Evolutionary conservation across 1,140 invertebrate genomes (phyloP).

Genomic region (Episyrphus balteatus): DNA sequence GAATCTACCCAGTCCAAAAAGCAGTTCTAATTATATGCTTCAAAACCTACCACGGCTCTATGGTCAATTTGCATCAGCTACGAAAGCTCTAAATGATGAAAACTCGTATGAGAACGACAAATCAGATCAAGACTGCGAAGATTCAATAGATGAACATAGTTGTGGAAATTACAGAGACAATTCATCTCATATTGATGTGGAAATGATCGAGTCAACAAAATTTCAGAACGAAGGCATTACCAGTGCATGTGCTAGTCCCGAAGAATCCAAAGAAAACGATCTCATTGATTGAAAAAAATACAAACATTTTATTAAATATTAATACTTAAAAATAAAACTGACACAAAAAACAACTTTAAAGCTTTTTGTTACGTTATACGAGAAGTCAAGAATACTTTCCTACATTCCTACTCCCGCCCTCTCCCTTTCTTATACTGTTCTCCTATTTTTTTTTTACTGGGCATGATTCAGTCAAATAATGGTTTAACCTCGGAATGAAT

Average conservation of each 20-base stretch:
- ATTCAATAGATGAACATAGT: conserved; percentile 22
- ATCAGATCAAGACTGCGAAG: conserved; percentile 24
- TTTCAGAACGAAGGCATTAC: conserved; percentile 30
- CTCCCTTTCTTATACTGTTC: no score
- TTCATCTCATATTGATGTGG: conserved; percentile 26
- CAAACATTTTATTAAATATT: neutral
- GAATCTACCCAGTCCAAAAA: conserved; percentile 30
- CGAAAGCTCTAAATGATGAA: conserved; percentile 13
- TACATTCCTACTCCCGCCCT: no score
- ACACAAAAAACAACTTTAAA: neutral
- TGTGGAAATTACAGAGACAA: conserved; percentile 15
- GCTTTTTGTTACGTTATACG: neutral
- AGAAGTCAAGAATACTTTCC: neutral
- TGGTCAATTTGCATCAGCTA: conserved; percentile 30
- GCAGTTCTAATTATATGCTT: conserved; percentile 43
- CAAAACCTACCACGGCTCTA: conserved; percentile 43
- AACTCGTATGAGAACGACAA: conserved; percentile 21
- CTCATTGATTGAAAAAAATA: neutral
- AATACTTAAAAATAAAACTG: neutral
- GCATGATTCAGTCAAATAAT: no score
- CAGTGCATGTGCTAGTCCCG: conserved; percentile 31
- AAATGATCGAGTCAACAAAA: conserved; percentile 34
- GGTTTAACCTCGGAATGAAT: no score
- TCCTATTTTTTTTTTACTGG: no score
- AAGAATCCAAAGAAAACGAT: conserved; percentile 21